Evolutionary conservation across 1,140 invertebrate genomes (phyloP), one percentile per base, ranked within the genome.

Genomic region (Conus betulinus): DNA sequence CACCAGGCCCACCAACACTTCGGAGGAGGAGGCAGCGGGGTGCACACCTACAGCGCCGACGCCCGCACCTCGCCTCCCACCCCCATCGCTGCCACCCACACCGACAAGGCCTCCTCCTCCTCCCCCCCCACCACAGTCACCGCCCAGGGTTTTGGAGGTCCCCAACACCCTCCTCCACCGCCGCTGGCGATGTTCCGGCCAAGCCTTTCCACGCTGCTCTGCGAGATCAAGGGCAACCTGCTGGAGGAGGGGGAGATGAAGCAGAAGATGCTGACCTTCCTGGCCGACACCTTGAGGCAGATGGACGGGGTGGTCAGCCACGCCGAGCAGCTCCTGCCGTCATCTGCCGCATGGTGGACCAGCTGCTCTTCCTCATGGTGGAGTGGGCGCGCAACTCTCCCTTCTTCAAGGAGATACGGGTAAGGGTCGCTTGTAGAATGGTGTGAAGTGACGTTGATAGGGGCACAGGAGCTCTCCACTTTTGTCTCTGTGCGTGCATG

Each of bases 331-430:
- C 89, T 93, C 63, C 92, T 94, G 67, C 91, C 96, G 97, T 99
- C 94, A 98, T 99, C 97, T 99, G 98, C 96, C 99, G 99, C 97
- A 98, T 99, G 95, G 97, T 99, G 94, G 99, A 99, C 96, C 98
- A 99, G 96, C 98, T 99, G 96, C 96, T 99, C 90, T 99, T 99
- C 96, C 98, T 98, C 81, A 98, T 99, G 96, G 98, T 99, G 91
- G 98, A 99, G 96, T 99, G 99, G 99, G 98, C 98, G 95, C 96
- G 98, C 93, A 99, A 99, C 96, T 99, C 98, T 86, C 97, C 98
- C 92, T 99, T 99, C 97, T 99, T 99, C 97, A 99, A 99, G 96
- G 99, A 99, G 97, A 97, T 99, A 95, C 99, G 99, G 98, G 99
- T 99, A 1, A 71, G 67, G 0, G 15, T 71, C 20, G 11, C 20